Percentiles rank a stretch among this genome's conserved stretches.
These are phyloP conservation scores for Habroteleia sp. DNA, from an alignment of 2,888 invertebrate genomes.

Conservation along the genomic window DNA sequence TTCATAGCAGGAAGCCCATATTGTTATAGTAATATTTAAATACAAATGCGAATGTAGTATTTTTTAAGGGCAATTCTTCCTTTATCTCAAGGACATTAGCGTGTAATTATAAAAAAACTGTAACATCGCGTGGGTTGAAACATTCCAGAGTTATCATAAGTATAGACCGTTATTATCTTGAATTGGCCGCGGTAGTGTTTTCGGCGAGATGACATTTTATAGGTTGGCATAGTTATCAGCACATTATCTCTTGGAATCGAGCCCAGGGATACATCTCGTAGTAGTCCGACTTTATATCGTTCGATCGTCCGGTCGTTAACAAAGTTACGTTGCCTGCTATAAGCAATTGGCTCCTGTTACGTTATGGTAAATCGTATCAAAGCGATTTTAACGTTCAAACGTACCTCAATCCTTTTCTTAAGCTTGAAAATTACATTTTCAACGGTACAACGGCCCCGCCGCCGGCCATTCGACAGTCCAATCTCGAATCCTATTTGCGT, in stretches of 20 bases:
- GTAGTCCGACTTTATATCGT: constrained; percentile 9
- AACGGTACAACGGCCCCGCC: constrained; percentile 21
- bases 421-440: constrained; percentile 46
- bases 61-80: too few relatives aligned
- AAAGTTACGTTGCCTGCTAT: constrained; percentile 26
- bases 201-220: constrained; percentile 19
- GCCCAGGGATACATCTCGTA: constrained; percentile 47
- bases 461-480: constrained; percentile 33
- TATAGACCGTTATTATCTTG: too few relatives aligned
- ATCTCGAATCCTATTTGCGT: constrained; percentile 42
- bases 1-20: too few relatives aligned
- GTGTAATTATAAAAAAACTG: too few relatives aligned
- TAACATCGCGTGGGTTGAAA: too few relatives aligned
- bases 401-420: constrained; percentile 37
- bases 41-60: too few relatives aligned
- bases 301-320: constrained; percentile 46
- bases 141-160: too few relatives aligned
- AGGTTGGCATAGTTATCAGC: constrained; percentile 40
- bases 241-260: constrained; percentile 48
- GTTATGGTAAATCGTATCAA: constrained; percentile 30
- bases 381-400: constrained; percentile 44
- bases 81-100: too few relatives aligned
- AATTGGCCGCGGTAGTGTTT: too few relatives aligned
- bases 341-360: constrained; percentile 52
- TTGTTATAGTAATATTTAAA: too few relatives aligned